These are phyloP conservation scores for Cydia fagiglandana DNA, from an alignment of 1,140 invertebrate genomes.

Conservation along the genomic window DNA sequence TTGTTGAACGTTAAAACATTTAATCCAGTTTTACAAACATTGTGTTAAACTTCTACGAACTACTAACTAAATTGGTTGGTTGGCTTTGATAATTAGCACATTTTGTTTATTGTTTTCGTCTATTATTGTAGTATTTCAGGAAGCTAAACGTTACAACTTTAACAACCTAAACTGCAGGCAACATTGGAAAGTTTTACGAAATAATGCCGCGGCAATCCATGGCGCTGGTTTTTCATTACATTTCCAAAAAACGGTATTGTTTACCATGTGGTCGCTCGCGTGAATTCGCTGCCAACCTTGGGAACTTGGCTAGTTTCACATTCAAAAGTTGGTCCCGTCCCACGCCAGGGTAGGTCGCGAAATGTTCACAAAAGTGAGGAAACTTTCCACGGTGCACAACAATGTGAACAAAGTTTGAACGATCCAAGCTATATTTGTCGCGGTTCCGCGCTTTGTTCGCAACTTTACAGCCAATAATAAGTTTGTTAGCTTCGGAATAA, in stretches of 20 bases:
- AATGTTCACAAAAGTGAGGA: conserved; percentile 57
- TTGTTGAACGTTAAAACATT: background rate
- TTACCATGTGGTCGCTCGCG: conserved; percentile 40
- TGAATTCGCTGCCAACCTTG: conserved; percentile 52
- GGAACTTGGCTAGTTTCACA: conserved; percentile 54
- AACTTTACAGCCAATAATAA: conserved; percentile 62
- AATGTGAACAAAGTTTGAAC: conserved; percentile 55
- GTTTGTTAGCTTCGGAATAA: conserved; percentile 45
- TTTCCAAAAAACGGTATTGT: conserved; percentile 50
- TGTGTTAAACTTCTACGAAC: too few relatives aligned
- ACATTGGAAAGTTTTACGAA: too few relatives aligned
- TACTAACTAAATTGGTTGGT: background rate
- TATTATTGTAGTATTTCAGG: too few relatives aligned
- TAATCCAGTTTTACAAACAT: background rate
- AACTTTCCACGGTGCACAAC: conserved; percentile 58
- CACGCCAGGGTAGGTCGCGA: conserved; percentile 43
- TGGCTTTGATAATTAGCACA: too few relatives aligned
- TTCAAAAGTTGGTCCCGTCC: conserved; percentile 52
- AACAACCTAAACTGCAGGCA: too few relatives aligned
- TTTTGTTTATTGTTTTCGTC: too few relatives aligned
- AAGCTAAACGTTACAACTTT: too few relatives aligned
- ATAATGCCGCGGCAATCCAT: too few relatives aligned
- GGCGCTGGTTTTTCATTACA: too few relatives aligned
- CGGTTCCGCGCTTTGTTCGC: conserved; percentile 45
- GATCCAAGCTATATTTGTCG: conserved; percentile 63